Percentiles rank a stretch among this genome's conserved stretches.
These are phyloP conservation scores for Gobio occitaniae DNA, from an alignment of 2,797 vertebrate species.

Conservation along the genomic window DNA sequence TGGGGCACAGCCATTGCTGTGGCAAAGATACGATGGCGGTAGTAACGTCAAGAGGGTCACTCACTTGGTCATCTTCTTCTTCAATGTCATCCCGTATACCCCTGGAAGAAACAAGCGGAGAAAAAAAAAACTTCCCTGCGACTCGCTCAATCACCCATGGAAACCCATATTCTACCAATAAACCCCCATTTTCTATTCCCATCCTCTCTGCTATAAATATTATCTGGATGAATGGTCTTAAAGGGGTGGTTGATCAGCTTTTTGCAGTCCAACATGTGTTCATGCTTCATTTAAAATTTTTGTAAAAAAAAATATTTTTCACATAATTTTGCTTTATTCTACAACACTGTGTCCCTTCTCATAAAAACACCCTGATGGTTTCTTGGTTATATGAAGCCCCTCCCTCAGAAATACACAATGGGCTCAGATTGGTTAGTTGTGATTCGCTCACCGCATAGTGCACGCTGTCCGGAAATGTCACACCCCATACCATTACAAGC, in stretches of 20 bases:
- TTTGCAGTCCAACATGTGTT: too few species aligned
- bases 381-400: too few species aligned
- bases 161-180: conserved; percentile 72
- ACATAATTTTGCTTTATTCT: too few species aligned
- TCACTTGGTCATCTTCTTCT: conserved; percentile 99
- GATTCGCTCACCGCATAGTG: too few species aligned
- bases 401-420: too few species aligned
- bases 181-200: conserved; percentile 1
- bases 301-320: too few species aligned
- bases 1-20: conserved; percentile 63
- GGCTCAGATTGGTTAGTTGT: too few species aligned
- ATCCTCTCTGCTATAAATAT: conserved; percentile 27
- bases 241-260: background rate
- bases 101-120: conserved; percentile 99
- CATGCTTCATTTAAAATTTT: too few species aligned
- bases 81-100: conserved; percentile 99
- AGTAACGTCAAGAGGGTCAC: conserved; percentile 87
- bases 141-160: conserved; percentile 94
- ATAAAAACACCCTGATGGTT: too few species aligned
- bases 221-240: conserved; percentile 5
- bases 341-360: too few species aligned
- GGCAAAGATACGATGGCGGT: conserved; percentile 69
- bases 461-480: too few species aligned
- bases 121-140: conserved; percentile 99
- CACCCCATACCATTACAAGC: too few species aligned